Base-by-base conservation (phyloP, 1,140 invertebrate species). In the Lethrus apterus region DNA sequence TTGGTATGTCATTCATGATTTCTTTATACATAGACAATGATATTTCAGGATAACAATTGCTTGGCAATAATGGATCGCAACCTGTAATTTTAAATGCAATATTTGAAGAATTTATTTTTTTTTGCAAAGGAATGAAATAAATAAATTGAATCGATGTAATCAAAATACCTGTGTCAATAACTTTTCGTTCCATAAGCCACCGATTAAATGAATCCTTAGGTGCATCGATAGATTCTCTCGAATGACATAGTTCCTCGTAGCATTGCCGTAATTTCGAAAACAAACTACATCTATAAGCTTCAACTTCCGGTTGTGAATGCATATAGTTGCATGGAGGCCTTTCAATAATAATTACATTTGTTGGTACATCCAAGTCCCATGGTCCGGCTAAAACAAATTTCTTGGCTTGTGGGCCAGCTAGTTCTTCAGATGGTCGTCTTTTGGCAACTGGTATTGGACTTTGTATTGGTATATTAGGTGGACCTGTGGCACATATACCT, bases 1-100 rank as follows among this genome's bases (percentile, higher is more conserved):
- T 91, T 0, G 94, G 94, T 58, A 98, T 94, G 66, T 98, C 93
- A 67, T 95, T 93, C 91, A 98, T 96, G 19, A 98, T 95, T 73
- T 97, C 94, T 44, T 89, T 81, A 67, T 93, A 95, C 92, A 98
- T 94, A 3, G 89, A 89, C 63, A 84, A 78, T 1, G 93, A 95
- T 50, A 97, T 84, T 69, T 96, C 93, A 5, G 89, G 86, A 53
- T 84, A 81, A 71, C 93, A 97, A 63, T 84, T 83, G 60, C 86
- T 91, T 0, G 93, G 93, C 11, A 98, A 66, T 18, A 98, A 64
- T 0, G 92, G 88, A 73, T 97, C 94, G 43, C 77, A 82, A 1
- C 86, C 86, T 63, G 43, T 17, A 48, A 35, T 19, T 30, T 41
- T 73, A 76, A 15, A 19, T 10, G 10, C 7, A 34, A 34, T 18